Evolutionary conservation across 2,113 vertebrate genomes (phyloP).

Genomic region (Xerus inauris): DNA sequence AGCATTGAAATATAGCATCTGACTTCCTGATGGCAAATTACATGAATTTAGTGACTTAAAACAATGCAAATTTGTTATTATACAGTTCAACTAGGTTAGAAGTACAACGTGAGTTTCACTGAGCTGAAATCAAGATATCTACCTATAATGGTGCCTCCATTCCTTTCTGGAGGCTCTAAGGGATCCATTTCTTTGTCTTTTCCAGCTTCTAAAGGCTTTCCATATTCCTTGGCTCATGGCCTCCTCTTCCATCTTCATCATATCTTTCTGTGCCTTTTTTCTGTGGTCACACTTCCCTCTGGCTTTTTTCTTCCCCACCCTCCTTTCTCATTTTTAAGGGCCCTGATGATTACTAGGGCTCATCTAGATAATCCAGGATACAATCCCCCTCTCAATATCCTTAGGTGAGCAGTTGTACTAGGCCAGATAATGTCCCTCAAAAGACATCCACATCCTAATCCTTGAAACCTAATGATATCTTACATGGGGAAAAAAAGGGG

Average conservation of each 20-base stretch:
- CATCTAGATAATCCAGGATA: neutral
- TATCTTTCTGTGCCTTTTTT: neutral
- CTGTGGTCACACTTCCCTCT: neutral
- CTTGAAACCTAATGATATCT: neutral
- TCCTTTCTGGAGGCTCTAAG: neutral
- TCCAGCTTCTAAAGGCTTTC: neutral
- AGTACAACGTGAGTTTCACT: neutral
- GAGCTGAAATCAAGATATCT: neutral
- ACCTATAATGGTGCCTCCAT: neutral
- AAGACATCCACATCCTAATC: neutral
- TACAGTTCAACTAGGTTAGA: neutral
- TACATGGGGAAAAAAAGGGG: neutral
- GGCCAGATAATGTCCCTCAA: neutral
- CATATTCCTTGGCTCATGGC: neutral
- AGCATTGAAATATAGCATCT: neutral
- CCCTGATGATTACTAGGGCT: neutral
- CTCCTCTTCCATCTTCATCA: neutral
- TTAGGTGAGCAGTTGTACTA: neutral
- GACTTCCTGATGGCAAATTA: neutral
- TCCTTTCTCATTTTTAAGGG: neutral
- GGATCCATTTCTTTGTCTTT: neutral
- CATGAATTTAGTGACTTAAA: neutral
- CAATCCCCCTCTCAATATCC: neutral
- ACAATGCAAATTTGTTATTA: neutral
- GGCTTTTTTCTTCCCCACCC: neutral